Evolutionary conservation across 2,113 vertebrate species (phyloP), one percentile per base, ranked within the genome.

Genomic region (Tragelaphus imberbis): DNA sequence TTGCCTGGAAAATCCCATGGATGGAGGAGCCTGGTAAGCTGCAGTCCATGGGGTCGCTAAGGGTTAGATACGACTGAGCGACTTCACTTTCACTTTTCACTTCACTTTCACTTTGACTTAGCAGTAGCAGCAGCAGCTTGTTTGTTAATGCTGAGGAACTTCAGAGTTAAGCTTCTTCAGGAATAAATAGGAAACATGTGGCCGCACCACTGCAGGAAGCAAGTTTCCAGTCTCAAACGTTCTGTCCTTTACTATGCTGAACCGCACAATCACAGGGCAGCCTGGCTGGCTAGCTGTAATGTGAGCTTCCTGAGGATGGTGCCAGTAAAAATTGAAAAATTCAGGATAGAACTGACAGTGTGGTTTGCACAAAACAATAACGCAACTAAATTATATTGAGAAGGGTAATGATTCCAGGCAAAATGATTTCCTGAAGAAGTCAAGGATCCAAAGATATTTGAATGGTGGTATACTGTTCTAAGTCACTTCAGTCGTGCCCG

Each of bases 61-160:
- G 51, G 14, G 14, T 51, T 14, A 4, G 51, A 51, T 14, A 51
- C 51, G 14, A 51, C 51, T 51, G 51, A 51, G 14, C 14, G 51
- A 51, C 51, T 49, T 49, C 2, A 49, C 49, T 49, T 49, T 49
- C 49, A 49, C 11, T 49, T 49, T 49, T 49, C 49, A 49, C 49
- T 49, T 49, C 49, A 49, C 49, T 49, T 13, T 49, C 11, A 49
- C 44, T 44, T 44, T 13, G 49, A 49, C 49, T 49, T 49, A 49
- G 49, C 49, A 49, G 49, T 10, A 49, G 49, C 49, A 49, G 49
- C 49, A 49, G 49, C 49, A 13, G 11, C 51, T 89, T 82, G 33
- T 71, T 91, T 86, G 49, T 53, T 51, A 65, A 44, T 59, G 44
- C 93, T 61, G 68, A 94, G n/a, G 6, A 94, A 55, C 71, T 59